Evolutionary conservation across 2,113 vertebrate genomes (phyloP), one percentile per base, ranked within the genome.

Genomic region (Scartelaos histophorus): DNA sequence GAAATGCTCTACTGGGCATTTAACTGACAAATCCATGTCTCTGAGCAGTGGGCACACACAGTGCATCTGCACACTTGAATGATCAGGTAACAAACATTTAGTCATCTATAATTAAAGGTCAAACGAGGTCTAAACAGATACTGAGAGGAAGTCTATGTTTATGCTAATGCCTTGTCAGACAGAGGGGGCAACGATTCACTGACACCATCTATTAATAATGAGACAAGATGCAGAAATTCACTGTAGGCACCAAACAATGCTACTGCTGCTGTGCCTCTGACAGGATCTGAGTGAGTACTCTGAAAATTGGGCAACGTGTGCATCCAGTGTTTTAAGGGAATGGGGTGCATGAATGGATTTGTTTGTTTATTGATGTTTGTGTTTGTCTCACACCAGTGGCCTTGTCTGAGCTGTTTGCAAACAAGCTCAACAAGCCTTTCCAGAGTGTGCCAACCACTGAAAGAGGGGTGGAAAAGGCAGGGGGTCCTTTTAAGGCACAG

Each of bases 151-250:
- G 89, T 88, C 84, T 80, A 80, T 92, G 91, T 92, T 91, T 87
- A 92, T 92, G 91, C 85, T 90, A 92, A 92, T 92, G 88, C 73
- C 76, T 90, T 91, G 90, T 92, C 91, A 91, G 87, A 86, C 81
- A 88, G 86, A 71, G 84, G 74, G 85, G 85, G 68, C 76, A 51
- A 73, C 35, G 25, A 86, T 72, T 92, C 86, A 78, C 81, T 88
- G 90, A 90, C 88, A 85, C 85, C 86, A 91, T 91, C 75, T 85
- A 91, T 92, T 89, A 92, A 76, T 91, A 84, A 92, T 91, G 87
- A 88, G 87, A 90, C 87, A 81, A 49, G 75, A 81, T 84, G 65
- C 74, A 81, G 76, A 85, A 79, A 86, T 77, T 80, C 84, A 75
- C 65, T 35, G 38, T 68, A 71, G 22, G 69, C 74, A 66, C 71